These are phyloP conservation scores for Sebastes wilsoni DNA, from an alignment of 2,797 vertebrate genomes.

Conservation along the genomic window DNA sequence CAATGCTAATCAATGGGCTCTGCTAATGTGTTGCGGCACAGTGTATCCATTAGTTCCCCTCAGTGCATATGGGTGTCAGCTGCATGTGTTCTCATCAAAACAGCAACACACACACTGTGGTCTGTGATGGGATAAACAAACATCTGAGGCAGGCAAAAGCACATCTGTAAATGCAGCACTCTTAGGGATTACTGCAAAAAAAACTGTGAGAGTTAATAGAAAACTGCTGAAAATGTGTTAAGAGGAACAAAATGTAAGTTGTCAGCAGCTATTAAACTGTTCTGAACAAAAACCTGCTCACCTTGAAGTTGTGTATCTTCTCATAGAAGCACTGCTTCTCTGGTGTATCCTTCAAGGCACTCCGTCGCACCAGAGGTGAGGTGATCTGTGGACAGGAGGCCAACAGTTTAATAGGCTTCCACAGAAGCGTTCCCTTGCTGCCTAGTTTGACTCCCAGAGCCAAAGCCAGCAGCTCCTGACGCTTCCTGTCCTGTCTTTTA, in stretches of 20 bases:
- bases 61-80: conserved; percentile 66
- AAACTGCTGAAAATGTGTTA: neutral
- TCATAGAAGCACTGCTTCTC: conserved; percentile 96
- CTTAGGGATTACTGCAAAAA: neutral
- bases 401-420: conserved; percentile 98
- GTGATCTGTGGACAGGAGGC: conserved; percentile 97
- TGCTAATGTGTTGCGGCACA: conserved; percentile 55
- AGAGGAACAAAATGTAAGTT: neutral
- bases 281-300: conserved; percentile 72
- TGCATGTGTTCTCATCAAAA: conserved; percentile 61
- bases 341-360: conserved; percentile 88
- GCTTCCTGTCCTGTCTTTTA: conserved; percentile 87
- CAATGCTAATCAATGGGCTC: conserved; percentile 61
- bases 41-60: conserved; percentile 63
- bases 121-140: conserved; percentile 15
- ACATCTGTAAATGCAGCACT: neutral
- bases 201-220: neutral
- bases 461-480: conserved; percentile 92
- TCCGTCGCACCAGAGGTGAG: conserved; percentile 91
- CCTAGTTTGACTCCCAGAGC: conserved; percentile 93
- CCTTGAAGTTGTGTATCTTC: conserved; percentile 99
- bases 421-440: conserved; percentile 87
- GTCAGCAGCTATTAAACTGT: neutral
- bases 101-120: conserved; percentile 1
- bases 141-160: conserved; percentile 12